Base-by-base conservation (phyloP, 1,140 invertebrate species). In the Ceratosolen fusciceps region DNA sequence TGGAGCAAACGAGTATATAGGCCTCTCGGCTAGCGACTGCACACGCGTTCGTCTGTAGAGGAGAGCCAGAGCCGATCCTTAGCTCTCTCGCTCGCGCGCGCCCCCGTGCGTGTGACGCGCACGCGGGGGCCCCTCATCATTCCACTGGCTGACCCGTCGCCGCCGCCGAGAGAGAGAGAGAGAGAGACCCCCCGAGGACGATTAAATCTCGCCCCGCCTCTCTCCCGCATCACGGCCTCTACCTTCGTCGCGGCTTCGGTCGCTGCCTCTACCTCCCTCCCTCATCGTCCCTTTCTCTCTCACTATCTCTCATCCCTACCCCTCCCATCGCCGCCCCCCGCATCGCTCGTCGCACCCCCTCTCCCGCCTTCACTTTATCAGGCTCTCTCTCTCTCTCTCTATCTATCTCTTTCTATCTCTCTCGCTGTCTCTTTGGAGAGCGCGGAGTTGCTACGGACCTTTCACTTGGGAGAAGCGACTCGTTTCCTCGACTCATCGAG, bases 11-110 rank as follows among this genome's bases (percentile, higher is more conserved):
- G 85, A 87, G 87, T 86, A 88, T 76, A 67, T 89, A 88, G 86
- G 85, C 86, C 86, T 75, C 73, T 88, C 87, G 84, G 85, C 85
- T 86, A 85, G 85, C 88, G 86, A 89, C 88, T 89, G 88, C 87
- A 87, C 65, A 62, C 83, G 86, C 85, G 86, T 83, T 87, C 85
- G 83, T 83, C 84, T 79, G 82, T 83, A 84, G 85, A 88, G 86
- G 84, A 88, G 67, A 70, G 83, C 83, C 85, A 85, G 87, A 86
- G 85, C 85, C 84, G 81, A 83, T 80, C 80, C 80, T 58, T 75
- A 78, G 71, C 83, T 82, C 82, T 83, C 82, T 79, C 79, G 54
- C 52, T 29, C 73, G 37, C 54, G n/a, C 31, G 39, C 21, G 37
- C 58, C 1, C 73, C 9, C 62, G 21, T 54, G 75, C 67, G 52